Evolutionary conservation across 2,797 vertebrate species (phyloP).

Genomic region (Bovichtus variegatus): DNA sequence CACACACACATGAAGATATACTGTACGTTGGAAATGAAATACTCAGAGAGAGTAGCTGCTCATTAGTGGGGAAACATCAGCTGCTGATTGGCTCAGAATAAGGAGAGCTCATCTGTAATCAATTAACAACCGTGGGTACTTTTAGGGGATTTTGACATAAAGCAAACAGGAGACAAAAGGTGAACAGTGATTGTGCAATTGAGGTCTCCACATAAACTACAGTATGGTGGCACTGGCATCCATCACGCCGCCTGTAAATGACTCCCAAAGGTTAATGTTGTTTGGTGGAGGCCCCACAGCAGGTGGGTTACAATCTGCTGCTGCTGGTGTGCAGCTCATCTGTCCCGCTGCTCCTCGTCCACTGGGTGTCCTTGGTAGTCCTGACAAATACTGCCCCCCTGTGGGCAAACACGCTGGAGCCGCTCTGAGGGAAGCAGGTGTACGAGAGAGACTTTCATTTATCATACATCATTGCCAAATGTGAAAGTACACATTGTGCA

Average conservation of each 20-base stretch:
- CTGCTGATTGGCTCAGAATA: conserved; percentile 58
- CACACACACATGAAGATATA: conserved; percentile 1
- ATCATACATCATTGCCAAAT: neutral
- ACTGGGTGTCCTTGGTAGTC: neutral
- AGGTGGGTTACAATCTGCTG: conserved; percentile 62
- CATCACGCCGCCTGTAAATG: conserved; percentile 17
- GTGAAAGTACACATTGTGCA: neutral
- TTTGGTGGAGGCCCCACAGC: conserved; percentile 35
- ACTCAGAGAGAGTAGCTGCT: conserved; percentile 52
- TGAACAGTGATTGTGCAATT: conserved; percentile 15
- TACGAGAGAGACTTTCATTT: no score
- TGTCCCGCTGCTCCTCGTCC: neutral
- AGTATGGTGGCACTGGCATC: conserved; percentile 24
- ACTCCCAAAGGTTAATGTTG: conserved; percentile 39
- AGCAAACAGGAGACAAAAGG: conserved; percentile 23
- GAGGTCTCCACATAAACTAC: conserved; percentile 24
- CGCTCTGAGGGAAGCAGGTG: neutral
- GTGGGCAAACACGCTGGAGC: conserved; percentile 50
- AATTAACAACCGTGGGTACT: conserved; percentile 56
- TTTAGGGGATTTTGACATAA: conserved; percentile 38
- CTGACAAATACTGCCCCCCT: conserved; percentile 70
- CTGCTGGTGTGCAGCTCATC: conserved; percentile 8
- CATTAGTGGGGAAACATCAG: conserved; percentile 53
- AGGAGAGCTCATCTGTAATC: conserved; percentile 63
- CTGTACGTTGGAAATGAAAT: conserved; percentile 40